These are phyloP conservation scores for Verasper variegatus DNA, from an alignment of 2,113 vertebrate species.

Conservation along the genomic window DNA sequence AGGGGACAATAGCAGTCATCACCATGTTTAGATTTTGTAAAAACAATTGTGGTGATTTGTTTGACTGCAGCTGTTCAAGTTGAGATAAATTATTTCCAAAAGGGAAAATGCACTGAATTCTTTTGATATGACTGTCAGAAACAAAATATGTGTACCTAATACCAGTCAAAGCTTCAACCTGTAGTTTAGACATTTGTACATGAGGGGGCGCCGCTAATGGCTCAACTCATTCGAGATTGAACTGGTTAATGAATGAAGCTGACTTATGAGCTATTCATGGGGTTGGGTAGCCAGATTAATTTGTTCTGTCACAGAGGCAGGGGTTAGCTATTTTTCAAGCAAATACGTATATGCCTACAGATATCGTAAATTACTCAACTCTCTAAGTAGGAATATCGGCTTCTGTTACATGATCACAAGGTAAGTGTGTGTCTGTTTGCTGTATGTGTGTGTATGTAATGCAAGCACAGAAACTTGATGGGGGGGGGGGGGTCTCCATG, in stretches of 20 bases:
- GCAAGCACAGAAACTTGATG: neutral
- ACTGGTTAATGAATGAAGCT: neutral
- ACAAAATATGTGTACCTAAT: neutral
- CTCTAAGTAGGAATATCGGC: neutral
- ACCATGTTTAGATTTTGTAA: neutral
- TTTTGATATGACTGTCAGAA: neutral
- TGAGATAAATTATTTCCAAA: neutral
- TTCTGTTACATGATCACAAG: neutral
- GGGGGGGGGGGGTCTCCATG: neutral
- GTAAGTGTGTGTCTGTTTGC: neutral
- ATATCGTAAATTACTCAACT: neutral
- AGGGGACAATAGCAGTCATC: neutral
- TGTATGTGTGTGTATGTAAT: neutral
- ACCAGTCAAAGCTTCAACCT: neutral
- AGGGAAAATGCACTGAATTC: neutral
- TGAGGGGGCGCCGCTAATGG: neutral
- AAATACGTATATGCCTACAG: neutral
- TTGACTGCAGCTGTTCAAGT: neutral
- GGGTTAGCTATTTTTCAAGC: neutral
- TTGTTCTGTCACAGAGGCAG: too few relatives aligned
- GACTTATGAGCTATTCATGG: neutral
- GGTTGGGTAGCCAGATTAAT: neutral
- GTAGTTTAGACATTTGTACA: neutral
- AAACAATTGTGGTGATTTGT: neutral
- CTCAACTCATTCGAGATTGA: neutral